phyloP scores from a whole-genome alignment of 2,113 vertebrate genomes.

The Burhinus oedicnemus region DNA sequence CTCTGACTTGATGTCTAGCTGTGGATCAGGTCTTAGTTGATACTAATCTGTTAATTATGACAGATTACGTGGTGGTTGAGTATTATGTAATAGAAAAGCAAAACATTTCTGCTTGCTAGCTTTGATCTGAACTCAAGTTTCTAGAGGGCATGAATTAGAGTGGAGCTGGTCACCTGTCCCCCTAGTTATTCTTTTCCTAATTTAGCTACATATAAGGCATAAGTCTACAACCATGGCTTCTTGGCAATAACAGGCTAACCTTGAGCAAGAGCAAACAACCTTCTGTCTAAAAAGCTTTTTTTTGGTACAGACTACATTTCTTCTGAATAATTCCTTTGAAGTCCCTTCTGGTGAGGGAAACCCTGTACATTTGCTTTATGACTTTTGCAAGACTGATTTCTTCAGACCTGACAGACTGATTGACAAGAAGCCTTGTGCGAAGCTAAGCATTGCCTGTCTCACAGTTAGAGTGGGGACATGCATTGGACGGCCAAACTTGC shows the following conservation, averaged over 20 bases:
- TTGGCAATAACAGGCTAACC: neutral
- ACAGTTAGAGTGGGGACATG: neutral
- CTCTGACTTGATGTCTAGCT: neutral
- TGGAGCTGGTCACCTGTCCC: neutral
- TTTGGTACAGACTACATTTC: neutral
- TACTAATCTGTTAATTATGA: slow-evolving; percentile 34
- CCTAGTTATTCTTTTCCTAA: neutral
- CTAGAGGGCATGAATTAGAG: slow-evolving; percentile 5
- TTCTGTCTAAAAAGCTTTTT: neutral
- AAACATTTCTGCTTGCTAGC: neutral
- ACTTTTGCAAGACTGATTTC: neutral
- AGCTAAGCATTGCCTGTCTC: neutral
- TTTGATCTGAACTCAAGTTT: slow-evolving; percentile 47
- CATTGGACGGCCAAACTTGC: neutral
- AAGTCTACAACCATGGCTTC: neutral
- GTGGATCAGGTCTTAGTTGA: neutral
- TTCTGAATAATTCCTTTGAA: neutral
- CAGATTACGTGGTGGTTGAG: neutral
- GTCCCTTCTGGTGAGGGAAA: neutral
- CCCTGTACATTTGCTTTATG: neutral
- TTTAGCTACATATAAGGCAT: neutral
- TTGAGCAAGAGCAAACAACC: neutral
- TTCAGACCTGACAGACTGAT: neutral
- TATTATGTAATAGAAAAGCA: neutral
- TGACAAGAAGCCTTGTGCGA: neutral